Conservation (phyloP, 1,140 invertebrate genomes). For the Chironomus tepperi region DNA sequence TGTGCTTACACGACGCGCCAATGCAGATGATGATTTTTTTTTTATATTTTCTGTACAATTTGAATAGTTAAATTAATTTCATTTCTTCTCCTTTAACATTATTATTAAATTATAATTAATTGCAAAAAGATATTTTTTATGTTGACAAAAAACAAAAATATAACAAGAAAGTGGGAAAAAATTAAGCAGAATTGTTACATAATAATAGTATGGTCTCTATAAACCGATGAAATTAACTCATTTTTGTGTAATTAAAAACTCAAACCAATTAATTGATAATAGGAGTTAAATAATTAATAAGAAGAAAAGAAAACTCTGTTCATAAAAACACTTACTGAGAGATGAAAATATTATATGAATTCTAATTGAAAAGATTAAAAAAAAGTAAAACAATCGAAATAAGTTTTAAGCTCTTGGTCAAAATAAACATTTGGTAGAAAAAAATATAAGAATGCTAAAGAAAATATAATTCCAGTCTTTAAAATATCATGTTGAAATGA, state of each 20-base stretch:
- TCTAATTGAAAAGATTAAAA: not conserved
- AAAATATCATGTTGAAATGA: not conserved
- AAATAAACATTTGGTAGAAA: not conserved
- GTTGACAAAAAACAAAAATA: slow-evolving; percentile 4
- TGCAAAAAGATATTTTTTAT: not conserved
- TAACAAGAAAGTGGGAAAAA: not conserved
- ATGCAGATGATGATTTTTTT: too few relatives aligned
- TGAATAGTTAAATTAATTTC: too few relatives aligned
- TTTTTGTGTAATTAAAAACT: slow-evolving; percentile 9
- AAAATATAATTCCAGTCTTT: slow-evolving; percentile 1
- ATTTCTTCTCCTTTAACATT: too few relatives aligned
- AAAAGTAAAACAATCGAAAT: slow-evolving; percentile 1
- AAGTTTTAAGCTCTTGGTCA: slow-evolving; percentile 19
- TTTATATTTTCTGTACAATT: too few relatives aligned
- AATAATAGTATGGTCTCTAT: slow-evolving; percentile 3
- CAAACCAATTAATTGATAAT: slow-evolving; percentile 4
- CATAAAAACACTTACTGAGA: not conserved
- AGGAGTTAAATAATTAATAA: slow-evolving; percentile 9
- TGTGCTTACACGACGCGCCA: too few relatives aligned
- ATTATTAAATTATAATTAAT: too few relatives aligned
- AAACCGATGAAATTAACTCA: slow-evolving; percentile 14
- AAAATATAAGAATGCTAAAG: not conserved
- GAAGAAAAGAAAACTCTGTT: not conserved
- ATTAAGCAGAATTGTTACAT: too few relatives aligned
- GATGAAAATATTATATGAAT: not conserved